Conservation (phyloP, 2,113 vertebrate genomes). For the Scalopus aquaticus region DNA sequence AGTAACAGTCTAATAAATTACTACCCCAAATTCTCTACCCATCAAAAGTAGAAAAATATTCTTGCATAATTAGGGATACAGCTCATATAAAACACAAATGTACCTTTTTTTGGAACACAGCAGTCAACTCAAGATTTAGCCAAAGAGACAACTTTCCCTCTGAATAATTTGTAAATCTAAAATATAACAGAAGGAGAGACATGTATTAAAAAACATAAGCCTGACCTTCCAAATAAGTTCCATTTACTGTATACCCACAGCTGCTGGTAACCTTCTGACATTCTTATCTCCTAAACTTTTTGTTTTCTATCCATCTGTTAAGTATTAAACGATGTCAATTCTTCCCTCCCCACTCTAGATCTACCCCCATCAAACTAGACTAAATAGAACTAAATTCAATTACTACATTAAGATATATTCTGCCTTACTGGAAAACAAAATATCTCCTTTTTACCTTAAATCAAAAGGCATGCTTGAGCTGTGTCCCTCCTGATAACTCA, state of each 20-base stretch:
- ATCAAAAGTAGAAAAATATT: not conserved
- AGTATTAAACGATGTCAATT: conserved; percentile 79
- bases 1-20: not conserved
- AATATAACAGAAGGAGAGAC: conserved; percentile 37
- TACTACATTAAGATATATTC: conserved; percentile 81
- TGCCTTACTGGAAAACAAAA: conserved; percentile 74
- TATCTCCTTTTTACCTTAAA: conserved; percentile 67
- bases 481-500: conserved; percentile 34
- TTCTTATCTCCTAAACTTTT: conserved; percentile 77
- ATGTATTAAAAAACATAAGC: conserved; percentile 33
- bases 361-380: conserved; percentile 78
- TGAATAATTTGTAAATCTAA: conserved; percentile 58
- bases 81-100: not conserved
- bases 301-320: conserved; percentile 79
- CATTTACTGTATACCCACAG: conserved; percentile 16
- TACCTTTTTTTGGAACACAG: not conserved
- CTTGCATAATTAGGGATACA: not conserved
- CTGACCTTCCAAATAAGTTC: conserved; percentile 55
- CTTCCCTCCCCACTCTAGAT: conserved; percentile 66
- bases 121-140: not conserved
- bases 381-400: conserved; percentile 83
- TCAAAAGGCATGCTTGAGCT: conserved; percentile 69
- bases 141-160: not conserved
- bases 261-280: conserved; percentile 77
- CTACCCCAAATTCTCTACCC: not conserved